A percentile compares a stretch with the other conserved stretches of the same genome.
Conservation (phyloP, 2,888 invertebrate genomes). For the Blomia tropicalis region DNA sequence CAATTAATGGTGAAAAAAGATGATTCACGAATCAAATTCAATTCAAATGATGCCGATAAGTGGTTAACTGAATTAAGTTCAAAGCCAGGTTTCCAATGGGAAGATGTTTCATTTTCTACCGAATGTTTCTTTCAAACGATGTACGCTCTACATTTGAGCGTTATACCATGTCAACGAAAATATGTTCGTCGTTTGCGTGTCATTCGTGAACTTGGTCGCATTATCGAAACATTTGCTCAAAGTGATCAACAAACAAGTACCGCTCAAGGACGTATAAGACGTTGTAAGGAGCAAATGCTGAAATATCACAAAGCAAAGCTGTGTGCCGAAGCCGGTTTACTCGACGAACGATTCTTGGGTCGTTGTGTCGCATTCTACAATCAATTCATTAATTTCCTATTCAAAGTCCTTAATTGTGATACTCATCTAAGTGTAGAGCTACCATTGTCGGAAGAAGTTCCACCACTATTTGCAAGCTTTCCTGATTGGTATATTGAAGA, state of each 20-base stretch:
- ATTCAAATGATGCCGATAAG: slow-evolving; percentile 59
- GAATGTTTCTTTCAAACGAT: slow-evolving; percentile 93
- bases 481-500: slow-evolving; percentile 91
- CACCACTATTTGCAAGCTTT: slow-evolving; percentile 64
- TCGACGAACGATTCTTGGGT: slow-evolving; percentile 65
- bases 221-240: slow-evolving; percentile 60
- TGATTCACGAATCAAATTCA: slow-evolving; percentile 60
- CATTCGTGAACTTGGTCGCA: slow-evolving; percentile 67
- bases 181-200: slow-evolving; percentile 57
- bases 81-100: slow-evolving; percentile 44
- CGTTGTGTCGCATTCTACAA: slow-evolving; percentile 72
- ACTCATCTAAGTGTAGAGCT: slow-evolving; percentile 35
- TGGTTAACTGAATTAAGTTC: slow-evolving; percentile 53
- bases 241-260: slow-evolving; percentile 48
- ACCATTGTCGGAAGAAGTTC: slow-evolving; percentile 45
- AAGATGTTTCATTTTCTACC: slow-evolving; percentile 76
- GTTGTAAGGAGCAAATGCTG: slow-evolving; percentile 74
- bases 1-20: slow-evolving; percentile 36
- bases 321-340: slow-evolving; percentile 72
- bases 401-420: slow-evolving; percentile 33
- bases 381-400: slow-evolving; percentile 60
- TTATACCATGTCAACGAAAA: slow-evolving; percentile 72
- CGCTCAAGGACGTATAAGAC: slow-evolving; percentile 56
- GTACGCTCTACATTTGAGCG: slow-evolving; percentile 78
- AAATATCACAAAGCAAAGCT: slow-evolving; percentile 57